Conservation (phyloP, 1,140 invertebrate species). For the Dreissena rostriformis region DNA sequence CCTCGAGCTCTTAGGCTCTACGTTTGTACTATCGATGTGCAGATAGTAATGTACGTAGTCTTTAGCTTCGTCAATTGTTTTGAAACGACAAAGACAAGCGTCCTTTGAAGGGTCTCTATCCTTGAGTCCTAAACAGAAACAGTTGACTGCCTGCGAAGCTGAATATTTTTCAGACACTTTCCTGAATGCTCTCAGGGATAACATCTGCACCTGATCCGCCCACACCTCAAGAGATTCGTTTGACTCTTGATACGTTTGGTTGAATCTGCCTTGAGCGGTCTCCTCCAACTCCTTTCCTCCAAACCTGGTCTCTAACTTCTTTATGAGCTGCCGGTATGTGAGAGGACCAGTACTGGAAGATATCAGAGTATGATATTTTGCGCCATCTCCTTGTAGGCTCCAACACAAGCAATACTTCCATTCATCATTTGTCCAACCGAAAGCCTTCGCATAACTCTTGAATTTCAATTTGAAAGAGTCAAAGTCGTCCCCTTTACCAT, state of each 20-base stretch:
- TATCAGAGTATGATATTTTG: slow-evolving; percentile 10
- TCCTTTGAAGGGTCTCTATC: slow-evolving; percentile 47
- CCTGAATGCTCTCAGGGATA: slow-evolving; percentile 42
- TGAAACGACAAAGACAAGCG: slow-evolving; percentile 2
- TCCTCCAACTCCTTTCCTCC: slow-evolving; percentile 38
- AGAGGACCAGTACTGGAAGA: not conserved
- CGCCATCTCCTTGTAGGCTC: slow-evolving; percentile 7
- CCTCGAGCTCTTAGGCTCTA: not conserved
- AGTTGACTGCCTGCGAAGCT: slow-evolving; percentile 36
- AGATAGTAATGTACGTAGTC: slow-evolving; percentile 3
- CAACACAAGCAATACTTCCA: slow-evolving; percentile 5
- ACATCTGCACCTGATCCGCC: slow-evolving; percentile 37
- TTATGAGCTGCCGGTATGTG: slow-evolving; percentile 7
- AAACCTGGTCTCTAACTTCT: slow-evolving; percentile 50
- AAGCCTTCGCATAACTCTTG: slow-evolving; percentile 12
- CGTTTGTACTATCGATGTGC: not conserved
- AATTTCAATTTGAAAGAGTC: slow-evolving; percentile 17
- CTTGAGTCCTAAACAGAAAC: slow-evolving; percentile 50
- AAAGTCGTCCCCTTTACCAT: slow-evolving; percentile 18
- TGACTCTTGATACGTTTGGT: slow-evolving; percentile 36
- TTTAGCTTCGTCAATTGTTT: slow-evolving; percentile 20
- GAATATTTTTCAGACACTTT: slow-evolving; percentile 47
- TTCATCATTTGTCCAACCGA: slow-evolving; percentile 14
- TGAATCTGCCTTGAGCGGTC: slow-evolving; percentile 47
- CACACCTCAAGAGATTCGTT: slow-evolving; percentile 50